phyloP scores from a whole-genome alignment of 2,113 vertebrate species.

The Marcusenius ussheri region DNA sequence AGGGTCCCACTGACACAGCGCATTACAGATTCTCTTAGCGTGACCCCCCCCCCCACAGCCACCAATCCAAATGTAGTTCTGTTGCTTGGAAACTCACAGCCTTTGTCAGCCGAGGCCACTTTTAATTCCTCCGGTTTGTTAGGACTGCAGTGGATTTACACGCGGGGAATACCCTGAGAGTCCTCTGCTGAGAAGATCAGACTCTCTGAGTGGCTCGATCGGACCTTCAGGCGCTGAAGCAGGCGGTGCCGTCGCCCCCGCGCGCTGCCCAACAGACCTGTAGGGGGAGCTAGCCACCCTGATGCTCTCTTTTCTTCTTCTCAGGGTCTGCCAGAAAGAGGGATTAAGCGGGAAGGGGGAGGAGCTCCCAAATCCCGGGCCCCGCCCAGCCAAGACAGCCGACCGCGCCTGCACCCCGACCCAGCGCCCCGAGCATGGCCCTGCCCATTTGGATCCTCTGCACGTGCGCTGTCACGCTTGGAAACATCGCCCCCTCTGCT shows the following conservation, averaged over 20 bases:
- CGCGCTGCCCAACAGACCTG: background rate
- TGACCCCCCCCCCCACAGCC: background rate
- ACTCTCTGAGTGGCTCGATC: background rate
- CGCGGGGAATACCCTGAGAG: background rate
- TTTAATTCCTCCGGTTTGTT: slow-evolving; percentile 1
- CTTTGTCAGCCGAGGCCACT: background rate
- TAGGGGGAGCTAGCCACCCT: background rate
- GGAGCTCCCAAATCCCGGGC: background rate
- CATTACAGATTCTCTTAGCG: background rate
- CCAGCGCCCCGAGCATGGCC: slow-evolving; percentile 10
- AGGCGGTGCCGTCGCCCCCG: background rate
- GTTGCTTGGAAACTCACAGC: background rate
- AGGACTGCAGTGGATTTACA: background rate
- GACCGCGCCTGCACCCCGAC: background rate
- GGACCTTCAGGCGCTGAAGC: background rate
- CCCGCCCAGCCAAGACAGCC: background rate
- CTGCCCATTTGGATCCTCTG: slow-evolving; percentile 24
- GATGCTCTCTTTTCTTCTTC: background rate
- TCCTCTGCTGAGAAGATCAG: background rate
- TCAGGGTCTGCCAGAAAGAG: slow-evolving; percentile 15
- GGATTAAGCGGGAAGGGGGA: background rate
- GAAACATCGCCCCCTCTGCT: slow-evolving; percentile 28
- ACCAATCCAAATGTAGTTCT: background rate
- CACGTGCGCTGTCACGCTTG: slow-evolving; percentile 11
- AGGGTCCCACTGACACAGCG: background rate